These are phyloP conservation scores for Pycnomerus fuliginosus DNA, from an alignment of 2,888 invertebrate genomes.

Conservation along the genomic window DNA sequence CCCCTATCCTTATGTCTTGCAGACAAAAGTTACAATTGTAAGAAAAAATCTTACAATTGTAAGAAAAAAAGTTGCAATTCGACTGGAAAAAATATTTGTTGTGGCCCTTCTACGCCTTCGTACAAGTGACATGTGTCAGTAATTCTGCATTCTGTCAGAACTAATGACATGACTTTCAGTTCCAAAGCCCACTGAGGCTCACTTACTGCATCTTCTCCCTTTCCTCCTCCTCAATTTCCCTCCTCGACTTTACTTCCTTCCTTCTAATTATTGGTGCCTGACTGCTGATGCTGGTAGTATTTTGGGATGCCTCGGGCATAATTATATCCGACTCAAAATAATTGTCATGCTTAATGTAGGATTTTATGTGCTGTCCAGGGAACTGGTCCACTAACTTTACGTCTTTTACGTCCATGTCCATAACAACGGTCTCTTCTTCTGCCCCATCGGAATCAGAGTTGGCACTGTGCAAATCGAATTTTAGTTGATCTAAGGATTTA, in stretches of 20 bases:
- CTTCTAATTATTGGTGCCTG: slow-evolving; percentile 51
- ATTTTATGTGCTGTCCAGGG: background rate
- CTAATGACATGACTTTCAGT: too few species aligned
- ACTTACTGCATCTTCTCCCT: slow-evolving; percentile 94
- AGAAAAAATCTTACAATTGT: too few species aligned
- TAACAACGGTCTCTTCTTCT: slow-evolving; percentile 44
- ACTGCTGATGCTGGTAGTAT: slow-evolving; percentile 13
- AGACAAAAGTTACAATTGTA: too few species aligned
- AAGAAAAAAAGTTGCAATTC: too few species aligned
- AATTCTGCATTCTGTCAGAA: background rate
- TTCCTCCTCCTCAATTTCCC: slow-evolving; percentile 90
- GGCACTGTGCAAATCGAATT: slow-evolving; percentile 41
- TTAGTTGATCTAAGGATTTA: slow-evolving; percentile 41
- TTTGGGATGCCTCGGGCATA: slow-evolving; percentile 45
- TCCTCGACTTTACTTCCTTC: slow-evolving; percentile 73
- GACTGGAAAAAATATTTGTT: too few species aligned
- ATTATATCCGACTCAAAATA: slow-evolving; percentile 46
- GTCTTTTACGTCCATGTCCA: slow-evolving; percentile 36
- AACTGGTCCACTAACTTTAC: background rate
- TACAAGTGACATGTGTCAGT: too few species aligned
- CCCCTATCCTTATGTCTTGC: too few species aligned
- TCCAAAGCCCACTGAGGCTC: slow-evolving; percentile 1
- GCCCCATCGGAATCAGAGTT: slow-evolving; percentile 47
- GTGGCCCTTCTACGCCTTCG: too few species aligned
- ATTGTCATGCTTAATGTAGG: slow-evolving; percentile 29